phyloP scores from a whole-genome alignment of 92 coral and sea anemone species.

The Zoanthus solanderi region DNA sequence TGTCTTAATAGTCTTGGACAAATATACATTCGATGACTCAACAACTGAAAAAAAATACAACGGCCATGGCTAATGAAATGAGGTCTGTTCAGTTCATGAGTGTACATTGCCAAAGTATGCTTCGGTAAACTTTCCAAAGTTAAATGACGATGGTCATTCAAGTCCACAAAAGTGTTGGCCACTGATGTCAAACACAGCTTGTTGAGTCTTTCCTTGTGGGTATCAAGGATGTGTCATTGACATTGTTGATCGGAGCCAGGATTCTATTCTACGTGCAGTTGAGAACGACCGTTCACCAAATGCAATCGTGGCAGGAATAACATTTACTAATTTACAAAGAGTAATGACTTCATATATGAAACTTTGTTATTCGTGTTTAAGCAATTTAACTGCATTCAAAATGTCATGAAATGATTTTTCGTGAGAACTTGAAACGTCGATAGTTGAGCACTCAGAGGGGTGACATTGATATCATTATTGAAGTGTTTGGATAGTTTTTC shows the following conservation, averaged over 20 bases:
- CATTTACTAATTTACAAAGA: too few relatives aligned
- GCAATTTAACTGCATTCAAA: not conserved
- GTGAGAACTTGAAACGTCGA: conserved; percentile 29
- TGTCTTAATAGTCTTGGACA: too few relatives aligned
- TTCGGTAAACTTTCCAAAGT: conserved; percentile 44
- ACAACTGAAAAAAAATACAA: too few relatives aligned
- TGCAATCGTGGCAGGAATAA: too few relatives aligned
- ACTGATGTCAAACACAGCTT: conserved; percentile 44
- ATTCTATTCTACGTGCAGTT: conserved; percentile 65
- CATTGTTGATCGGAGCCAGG: conserved; percentile 68
- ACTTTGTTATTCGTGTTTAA: too few relatives aligned
- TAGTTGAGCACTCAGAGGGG: too few relatives aligned
- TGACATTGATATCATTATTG: too few relatives aligned
- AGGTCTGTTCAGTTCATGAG: not conserved
- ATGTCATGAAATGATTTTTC: conserved; percentile 57
- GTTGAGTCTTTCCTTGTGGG: conserved; percentile 52
- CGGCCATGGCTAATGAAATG: too few relatives aligned
- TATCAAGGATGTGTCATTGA: conserved; percentile 57
- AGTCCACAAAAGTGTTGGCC: conserved; percentile 48
- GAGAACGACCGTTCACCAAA: conserved; percentile 23
- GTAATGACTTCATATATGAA: too few relatives aligned
- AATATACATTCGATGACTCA: too few relatives aligned
- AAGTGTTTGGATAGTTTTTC: too few relatives aligned
- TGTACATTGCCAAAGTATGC: conserved; percentile 34
- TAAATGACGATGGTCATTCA: not conserved